Evolutionary conservation across 2,797 vertebrate genomes (phyloP), one percentile per base, ranked within the genome.

Genomic region (Simalia tracyae): DNA sequence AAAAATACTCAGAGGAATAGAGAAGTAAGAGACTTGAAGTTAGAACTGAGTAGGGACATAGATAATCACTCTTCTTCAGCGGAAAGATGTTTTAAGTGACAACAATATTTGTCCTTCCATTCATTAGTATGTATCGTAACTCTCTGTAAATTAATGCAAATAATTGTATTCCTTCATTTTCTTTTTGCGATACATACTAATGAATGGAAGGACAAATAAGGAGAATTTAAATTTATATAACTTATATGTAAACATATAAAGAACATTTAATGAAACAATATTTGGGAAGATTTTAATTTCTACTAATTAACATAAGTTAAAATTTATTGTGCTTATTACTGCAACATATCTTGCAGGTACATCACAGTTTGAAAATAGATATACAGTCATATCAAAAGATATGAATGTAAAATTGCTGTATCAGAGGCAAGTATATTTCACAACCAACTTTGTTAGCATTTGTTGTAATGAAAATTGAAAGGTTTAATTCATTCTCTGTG

Each of bases 361-460:
- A 94, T 88, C 95, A 96, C 95, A 92, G 46, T 88, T 95, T 91
- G 86, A 95, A 97, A 97, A 97, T 94, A 97, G 11, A 28, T 63
- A 95, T 93, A 93, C 56, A 93, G 92, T 72, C 94, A 96, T 96
- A 97, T 14, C 96, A 97, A 96, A 84, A 97, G 88, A 94, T 93
- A 91, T 42, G 94, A 89, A 94, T 19, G 94, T 96, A 94, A 95
- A 94, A 97, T 95, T 93, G 94, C 86, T 89, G 89, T 96, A 96
- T 93, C 93, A 84, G 86, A 94, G 95, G 91, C 96, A 98, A 97
- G 95, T 96, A 95, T 96, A 96, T 95, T 95, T 96, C 93, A 89
- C 92, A 94, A 84, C 86, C 93, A 96, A 92, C 94, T 95, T 93
- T 64, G 89, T 93, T 93, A 93, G 92, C 95, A 97, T 93, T 24